Percentiles rank a stretch among this genome's conserved stretches.
These are phyloP conservation scores for Drosophila affinis DNA, from an alignment of 2,888 invertebrate species.

Conservation along the genomic window DNA sequence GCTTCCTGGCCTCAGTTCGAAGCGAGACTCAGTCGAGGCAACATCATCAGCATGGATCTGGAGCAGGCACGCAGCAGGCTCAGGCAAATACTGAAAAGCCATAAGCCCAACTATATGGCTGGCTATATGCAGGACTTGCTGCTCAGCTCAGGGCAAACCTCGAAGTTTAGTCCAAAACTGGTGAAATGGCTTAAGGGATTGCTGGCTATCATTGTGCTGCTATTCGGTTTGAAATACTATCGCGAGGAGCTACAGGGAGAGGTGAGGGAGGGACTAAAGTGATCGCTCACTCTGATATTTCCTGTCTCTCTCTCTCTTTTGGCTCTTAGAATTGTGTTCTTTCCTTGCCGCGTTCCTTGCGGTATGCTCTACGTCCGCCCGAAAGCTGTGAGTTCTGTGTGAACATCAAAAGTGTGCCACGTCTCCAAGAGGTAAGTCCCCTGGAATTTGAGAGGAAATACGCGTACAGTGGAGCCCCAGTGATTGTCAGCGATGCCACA, in stretches of 20 bases:
- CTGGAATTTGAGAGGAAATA: conserved; percentile 89
- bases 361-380: conserved; percentile 88
- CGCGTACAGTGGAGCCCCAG: conserved; percentile 91
- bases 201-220: conserved; percentile 21
- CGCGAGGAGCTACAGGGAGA: conserved; percentile 65
- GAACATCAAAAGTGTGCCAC: conserved; percentile 87
- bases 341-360: conserved; percentile 70
- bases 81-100: conserved; percentile 48
- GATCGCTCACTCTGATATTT: background rate
- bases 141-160: conserved; percentile 29
- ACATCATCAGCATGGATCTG: conserved; percentile 50
- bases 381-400: conserved; percentile 92
- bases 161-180: background rate
- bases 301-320: background rate
- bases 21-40: conserved; percentile 33
- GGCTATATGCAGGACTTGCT: conserved; percentile 32
- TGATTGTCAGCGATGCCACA: conserved; percentile 93
- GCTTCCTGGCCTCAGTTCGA: conserved; percentile 45
- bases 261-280: conserved; percentile 45
- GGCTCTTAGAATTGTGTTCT: conserved; percentile 64
- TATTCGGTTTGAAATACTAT: conserved; percentile 54
- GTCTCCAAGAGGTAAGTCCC: conserved; percentile 88
- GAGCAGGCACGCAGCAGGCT: conserved; percentile 54
- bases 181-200: conserved; percentile 24
- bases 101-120: conserved; percentile 27